These are phyloP conservation scores for Chaetorhynchus papuensis DNA, from an alignment of 2,113 vertebrate species.

Conservation along the genomic window DNA sequence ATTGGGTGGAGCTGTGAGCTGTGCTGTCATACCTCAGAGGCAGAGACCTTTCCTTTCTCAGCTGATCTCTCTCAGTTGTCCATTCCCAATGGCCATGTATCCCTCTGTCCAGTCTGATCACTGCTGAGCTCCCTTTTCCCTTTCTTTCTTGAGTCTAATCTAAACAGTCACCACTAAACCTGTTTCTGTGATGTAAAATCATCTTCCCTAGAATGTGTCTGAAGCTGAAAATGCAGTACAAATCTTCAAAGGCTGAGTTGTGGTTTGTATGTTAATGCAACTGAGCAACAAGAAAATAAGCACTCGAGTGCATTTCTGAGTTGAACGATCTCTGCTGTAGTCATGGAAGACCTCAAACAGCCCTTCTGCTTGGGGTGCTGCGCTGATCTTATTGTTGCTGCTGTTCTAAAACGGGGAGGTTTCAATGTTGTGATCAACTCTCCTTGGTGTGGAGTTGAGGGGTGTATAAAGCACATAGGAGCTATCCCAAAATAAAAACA, in stretches of 20 bases:
- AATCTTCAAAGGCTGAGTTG: background rate
- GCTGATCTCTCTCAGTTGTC: background rate
- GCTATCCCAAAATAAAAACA: background rate
- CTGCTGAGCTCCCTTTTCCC: background rate
- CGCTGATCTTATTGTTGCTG: background rate
- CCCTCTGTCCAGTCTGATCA: background rate
- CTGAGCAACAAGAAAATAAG: background rate
- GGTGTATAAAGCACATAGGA: background rate
- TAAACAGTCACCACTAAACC: background rate
- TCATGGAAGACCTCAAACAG: background rate
- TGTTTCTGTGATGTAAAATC: background rate
- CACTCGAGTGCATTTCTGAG: background rate
- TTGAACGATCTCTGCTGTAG: background rate
- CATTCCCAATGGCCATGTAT: background rate
- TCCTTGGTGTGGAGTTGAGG: background rate
- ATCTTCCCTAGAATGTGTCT: background rate
- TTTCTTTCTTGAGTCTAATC: background rate
- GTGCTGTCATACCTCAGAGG: background rate
- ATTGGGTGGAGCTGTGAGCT: background rate
- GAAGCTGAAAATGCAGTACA: background rate
- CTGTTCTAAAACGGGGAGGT: background rate
- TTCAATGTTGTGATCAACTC: rapidly evolving
- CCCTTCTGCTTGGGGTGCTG: background rate
- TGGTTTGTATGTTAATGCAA: background rate
- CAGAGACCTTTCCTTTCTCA: background rate